A percentile compares a stretch with the other conserved stretches of the same genome.
Evolutionary conservation across 1,140 invertebrate genomes (phyloP).

Genomic region (Procambarus virginalis): DNA sequence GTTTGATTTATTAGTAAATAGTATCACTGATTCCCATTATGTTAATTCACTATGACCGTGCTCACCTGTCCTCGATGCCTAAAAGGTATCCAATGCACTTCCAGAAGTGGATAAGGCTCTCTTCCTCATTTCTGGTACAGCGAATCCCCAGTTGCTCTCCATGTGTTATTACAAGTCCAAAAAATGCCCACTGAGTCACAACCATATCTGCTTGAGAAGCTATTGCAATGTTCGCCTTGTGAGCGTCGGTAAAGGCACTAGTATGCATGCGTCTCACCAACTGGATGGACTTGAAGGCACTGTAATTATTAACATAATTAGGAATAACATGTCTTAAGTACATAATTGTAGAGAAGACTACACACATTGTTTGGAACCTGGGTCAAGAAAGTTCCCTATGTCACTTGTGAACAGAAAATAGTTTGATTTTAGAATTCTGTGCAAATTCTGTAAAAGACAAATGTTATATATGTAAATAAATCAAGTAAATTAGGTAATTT

Average conservation of each 20-base stretch:
- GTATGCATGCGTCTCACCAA: conserved; percentile 54
- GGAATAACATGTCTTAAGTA: too few relatives aligned
- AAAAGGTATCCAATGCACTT: conserved; percentile 60
- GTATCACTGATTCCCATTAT: too few relatives aligned
- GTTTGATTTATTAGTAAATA: too few relatives aligned
- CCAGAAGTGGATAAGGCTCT: conserved; percentile 65
- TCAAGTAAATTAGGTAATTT: too few relatives aligned
- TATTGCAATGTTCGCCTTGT: neutral
- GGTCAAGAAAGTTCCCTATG: too few relatives aligned
- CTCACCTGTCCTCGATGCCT: conserved; percentile 65
- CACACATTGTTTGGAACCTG: too few relatives aligned
- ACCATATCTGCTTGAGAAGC: conserved; percentile 63
- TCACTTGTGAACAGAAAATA: too few relatives aligned
- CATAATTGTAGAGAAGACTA: too few relatives aligned
- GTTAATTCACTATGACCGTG: neutral
- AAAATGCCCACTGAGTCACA: conserved; percentile 65
- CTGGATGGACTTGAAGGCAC: conserved; percentile 61
- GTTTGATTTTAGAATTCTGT: too few relatives aligned
- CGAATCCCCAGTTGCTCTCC: conserved; percentile 46
- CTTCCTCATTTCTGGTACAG: conserved; percentile 19
- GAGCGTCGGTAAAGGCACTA: neutral
- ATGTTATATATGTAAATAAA: too few relatives aligned
- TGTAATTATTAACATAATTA: conserved; percentile 18
- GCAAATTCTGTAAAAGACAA: too few relatives aligned
- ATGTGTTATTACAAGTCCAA: conserved; percentile 41